Evolutionary conservation across 2,113 vertebrate species (phyloP), one percentile per base, ranked within the genome.

Genomic region (Rhadina sibilatrix): DNA sequence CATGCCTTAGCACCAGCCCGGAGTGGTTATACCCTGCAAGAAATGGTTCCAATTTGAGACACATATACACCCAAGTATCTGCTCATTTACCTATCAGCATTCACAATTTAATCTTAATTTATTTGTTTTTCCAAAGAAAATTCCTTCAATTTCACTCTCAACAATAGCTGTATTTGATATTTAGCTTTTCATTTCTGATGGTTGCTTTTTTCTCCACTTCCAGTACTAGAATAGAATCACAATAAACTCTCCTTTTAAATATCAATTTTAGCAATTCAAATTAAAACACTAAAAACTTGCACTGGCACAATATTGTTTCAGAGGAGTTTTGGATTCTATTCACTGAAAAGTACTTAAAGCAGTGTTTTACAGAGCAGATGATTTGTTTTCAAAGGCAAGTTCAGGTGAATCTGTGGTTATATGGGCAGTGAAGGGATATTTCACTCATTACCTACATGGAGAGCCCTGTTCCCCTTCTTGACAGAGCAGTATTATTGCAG

Each of bases 321-420:
- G 66, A 94, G 60, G 74, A 24, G 89, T 83, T 95, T 65, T 92
- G 25, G 28, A 53, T 24, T 90, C 56, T 61, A n/a, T 54, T 91
- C 57, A 78, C 91, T 69, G 72, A 66, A 71, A 91, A 87, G 11
- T 71, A 91, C 94, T 89, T 81, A 92, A 16, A 60, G 15, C 33
- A 88, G 31, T 64, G 91, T 83, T 95, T 86, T 90, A 87, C 15
- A 40, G 35, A 86, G 57, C 53, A 78, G 44, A 46, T 60, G 15
- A 90, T 88, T 94, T 72, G 37, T 56, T 90, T 97, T 70, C 60
- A 47, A 86, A 95, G 76, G 56, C 87, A 88, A 96, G 91, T 40
- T 93, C 89, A 96, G 86, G 83, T 85, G 50, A 94, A 23, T 44
- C 33, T 47, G 74, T 40, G 79, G 59, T 89, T 95, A 64, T 15